Conservation (phyloP, 35 echinoderm and acorn worm genomes). For the Strongylocentrotus purpuratus region DNA sequence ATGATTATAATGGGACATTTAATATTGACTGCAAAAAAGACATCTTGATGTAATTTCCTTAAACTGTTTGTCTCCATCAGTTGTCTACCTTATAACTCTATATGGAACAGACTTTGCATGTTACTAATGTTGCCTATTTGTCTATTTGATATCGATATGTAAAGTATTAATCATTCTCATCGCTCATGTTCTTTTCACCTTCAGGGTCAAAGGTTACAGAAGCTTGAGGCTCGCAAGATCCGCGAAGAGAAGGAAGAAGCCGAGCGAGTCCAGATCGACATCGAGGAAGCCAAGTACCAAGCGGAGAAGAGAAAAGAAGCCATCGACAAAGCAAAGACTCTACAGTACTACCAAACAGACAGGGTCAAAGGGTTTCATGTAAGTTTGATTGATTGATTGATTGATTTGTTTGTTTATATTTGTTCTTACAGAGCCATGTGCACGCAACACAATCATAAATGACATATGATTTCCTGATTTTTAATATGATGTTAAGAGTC, state of each 20-base stretch:
- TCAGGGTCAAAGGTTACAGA: conserved; percentile 93
- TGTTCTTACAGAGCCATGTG: background rate
- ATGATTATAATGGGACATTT: too few relatives aligned
- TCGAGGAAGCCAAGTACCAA: conserved; percentile 95
- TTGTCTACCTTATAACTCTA: too few relatives aligned
- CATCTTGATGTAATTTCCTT: too few relatives aligned
- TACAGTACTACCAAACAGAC: conserved; percentile 97
- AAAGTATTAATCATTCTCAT: background rate
- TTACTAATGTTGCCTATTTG: too few relatives aligned
- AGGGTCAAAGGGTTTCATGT: conserved; percentile 99
- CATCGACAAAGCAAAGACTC: conserved; percentile 93
- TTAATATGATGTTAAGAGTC: too few relatives aligned
- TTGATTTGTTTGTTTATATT: too few relatives aligned
- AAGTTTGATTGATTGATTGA: conserved; percentile 42
- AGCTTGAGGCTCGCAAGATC: conserved; percentile 87
- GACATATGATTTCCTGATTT: too few relatives aligned
- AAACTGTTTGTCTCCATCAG: too few relatives aligned
- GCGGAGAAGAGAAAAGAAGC: conserved; percentile 90
- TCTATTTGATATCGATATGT: too few relatives aligned
- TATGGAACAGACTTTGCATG: too few relatives aligned
- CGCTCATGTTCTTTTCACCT: background rate
- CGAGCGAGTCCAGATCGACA: conserved; percentile 89
- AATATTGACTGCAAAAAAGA: too few relatives aligned
- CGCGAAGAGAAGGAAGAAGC: conserved; percentile 87
- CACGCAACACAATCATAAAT: too few relatives aligned